Evolutionary conservation across 1,140 invertebrate species (phyloP), one percentile per base, ranked within the genome.

Genomic region (Drosophila auraria): DNA sequence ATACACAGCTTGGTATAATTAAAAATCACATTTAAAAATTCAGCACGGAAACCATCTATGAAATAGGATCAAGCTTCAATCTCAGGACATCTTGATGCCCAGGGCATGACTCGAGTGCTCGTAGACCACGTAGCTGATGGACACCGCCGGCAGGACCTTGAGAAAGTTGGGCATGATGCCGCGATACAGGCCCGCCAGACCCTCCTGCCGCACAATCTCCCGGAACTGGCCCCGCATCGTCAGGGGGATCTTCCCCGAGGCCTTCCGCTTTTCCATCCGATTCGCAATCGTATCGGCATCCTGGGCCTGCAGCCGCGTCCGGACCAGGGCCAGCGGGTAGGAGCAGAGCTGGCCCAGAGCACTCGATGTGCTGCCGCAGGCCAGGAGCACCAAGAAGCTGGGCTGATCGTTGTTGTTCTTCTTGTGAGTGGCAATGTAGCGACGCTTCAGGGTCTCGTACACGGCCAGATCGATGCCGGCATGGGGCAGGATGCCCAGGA

Each of bases 381-480:
- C 95, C 33, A 99, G 93, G 42, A 99, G 93, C 51, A 98, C 94
- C 92, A 97, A 94, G 79, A 98, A 96, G 60, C 96, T 95, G 40
- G 97, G 96, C 77, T 96, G 95, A 84, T 96, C 95, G 42, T 95
- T 94, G 59, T 94, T 94, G 14, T 93, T 92, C 20, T 20, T 20
- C 20, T 20, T 20, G 78, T 96, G 96, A 70, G 95, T 95, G 70
- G 95, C 95, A 58, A 97, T 94, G 92, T 97, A 97, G 83, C 95
- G 96, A 87, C 97, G 97, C 92, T 98, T 98, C n/a, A 98, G 90
- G 8, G 97, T 97, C 94, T 99, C 99, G 93, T 99, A 99, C 14
- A 99, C 96, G 36, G 98, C 98, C 80, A 99, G 94, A 95, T 99
- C 99, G 74, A 99, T 99, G 75, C 99, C 99, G 36, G 99, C 99